A percentile compares a stretch with the other conserved stretches of the same genome.
phyloP scores from a whole-genome alignment of 2,113 vertebrate genomes.

The Mastomys coucha region DNA sequence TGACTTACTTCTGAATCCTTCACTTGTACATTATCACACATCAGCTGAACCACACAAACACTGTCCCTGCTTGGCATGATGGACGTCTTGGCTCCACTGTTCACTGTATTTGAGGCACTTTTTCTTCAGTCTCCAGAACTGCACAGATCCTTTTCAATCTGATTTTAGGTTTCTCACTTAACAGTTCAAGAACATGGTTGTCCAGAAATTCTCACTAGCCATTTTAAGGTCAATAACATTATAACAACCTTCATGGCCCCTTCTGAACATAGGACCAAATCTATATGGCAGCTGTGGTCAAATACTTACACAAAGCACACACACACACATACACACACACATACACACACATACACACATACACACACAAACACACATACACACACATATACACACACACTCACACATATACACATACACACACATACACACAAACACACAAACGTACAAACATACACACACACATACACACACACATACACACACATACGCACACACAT shows the following conservation, averaged over 20 bases:
- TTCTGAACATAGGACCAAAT: conserved; percentile 72
- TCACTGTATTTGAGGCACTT: neutral
- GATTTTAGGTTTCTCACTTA: conserved; percentile 82
- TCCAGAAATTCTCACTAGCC: conserved; percentile 77
- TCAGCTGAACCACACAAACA: neutral
- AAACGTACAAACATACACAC: too few relatives aligned
- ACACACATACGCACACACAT: too few relatives aligned
- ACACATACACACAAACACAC: neutral
- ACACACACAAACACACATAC: neutral
- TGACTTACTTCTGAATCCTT: conserved; percentile 59
- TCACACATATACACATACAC: neutral
- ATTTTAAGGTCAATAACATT: conserved; percentile 83
- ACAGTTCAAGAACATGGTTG: conserved; percentile 69
- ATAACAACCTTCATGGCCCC: conserved; percentile 79
- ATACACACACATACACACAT: neutral
- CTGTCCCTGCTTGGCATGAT: neutral
- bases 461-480: neutral
- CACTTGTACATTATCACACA: conserved; percentile 13
- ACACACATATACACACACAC: too few relatives aligned
- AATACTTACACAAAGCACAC: conserved; percentile 3
- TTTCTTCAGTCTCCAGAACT: conserved; percentile 51
- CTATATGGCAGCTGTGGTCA: conserved; percentile 57
- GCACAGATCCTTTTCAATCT: conserved; percentile 60
- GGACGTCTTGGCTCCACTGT: neutral
- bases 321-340: neutral